Evolutionary conservation across 2,797 vertebrate species (phyloP), one percentile per base, ranked within the genome.

Genomic region (Bovichtus variegatus): DNA sequence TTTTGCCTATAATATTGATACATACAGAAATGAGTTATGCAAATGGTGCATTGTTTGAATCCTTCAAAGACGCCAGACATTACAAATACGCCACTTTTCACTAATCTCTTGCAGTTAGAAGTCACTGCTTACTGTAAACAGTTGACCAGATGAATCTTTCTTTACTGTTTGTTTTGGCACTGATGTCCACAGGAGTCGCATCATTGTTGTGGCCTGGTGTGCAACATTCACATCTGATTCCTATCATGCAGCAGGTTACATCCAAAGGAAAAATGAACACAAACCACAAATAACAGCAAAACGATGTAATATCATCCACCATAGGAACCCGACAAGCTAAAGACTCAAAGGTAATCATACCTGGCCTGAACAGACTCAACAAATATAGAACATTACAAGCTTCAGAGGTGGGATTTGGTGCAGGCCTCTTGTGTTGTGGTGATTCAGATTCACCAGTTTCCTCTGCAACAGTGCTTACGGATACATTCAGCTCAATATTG

Each of bases 11-110:
- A 23, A 44, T 51, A 64, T 74, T 70, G 69, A 77, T 85, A 62
- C 74, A 29, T 54, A 51, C 25, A 44, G n/a, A 25, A 68, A 73
- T 64, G 66, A 49, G 8, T 55, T 61, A 18, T 34, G 73, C 23
- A 75, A 78, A 76, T 67, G 41, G 49, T 59, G 46, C n/a, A 60
- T 41, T 60, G 40, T 71, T 55, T 51, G 65, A 71, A 68, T 71
- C 43, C 8, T 72, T 63, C 23, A 79, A 82, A 75, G 70, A 78
- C 61, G 63, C 57, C 29, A 13, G 40, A 60, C 43, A 16, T 29
- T 19, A 38, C 27, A 72, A 72, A 85, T 65, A 46, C 82, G 36
- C 44, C 40, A 34, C 70, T 59, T 74, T 81, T 79, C 41, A 64
- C 11, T 49, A 13, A 53, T 76, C 23, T 51, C 40, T 66, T 59